A percentile compares a stretch with the other conserved stretches of the same genome.
These are phyloP conservation scores for Agonopterix heracliana DNA, from an alignment of 2,888 invertebrate genomes.

Conservation along the genomic window DNA sequence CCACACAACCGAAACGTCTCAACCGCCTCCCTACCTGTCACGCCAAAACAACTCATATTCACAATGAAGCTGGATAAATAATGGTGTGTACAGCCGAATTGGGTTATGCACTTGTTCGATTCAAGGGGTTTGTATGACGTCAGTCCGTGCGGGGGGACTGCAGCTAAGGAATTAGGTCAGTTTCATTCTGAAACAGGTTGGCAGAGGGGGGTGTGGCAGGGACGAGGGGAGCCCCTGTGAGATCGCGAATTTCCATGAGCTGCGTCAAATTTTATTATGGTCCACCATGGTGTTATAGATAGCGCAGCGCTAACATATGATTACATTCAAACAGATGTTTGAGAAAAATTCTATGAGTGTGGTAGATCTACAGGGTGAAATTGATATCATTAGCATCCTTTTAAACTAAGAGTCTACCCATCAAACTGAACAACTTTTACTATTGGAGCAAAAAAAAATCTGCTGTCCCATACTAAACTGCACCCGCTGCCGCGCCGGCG, in stretches of 20 bases:
- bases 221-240: constrained; percentile 30
- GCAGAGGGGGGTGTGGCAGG: constrained; percentile 31
- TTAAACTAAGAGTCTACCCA: too few species aligned
- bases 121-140: constrained; percentile 62
- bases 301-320: background rate
- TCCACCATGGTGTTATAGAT: constrained; percentile 8
- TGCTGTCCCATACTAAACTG: too few species aligned
- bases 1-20: constrained; percentile 24
- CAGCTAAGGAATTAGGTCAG: constrained; percentile 75
- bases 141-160: constrained; percentile 68
- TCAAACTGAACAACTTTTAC: too few species aligned
- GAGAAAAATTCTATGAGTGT: too few species aligned
- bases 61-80: background rate
- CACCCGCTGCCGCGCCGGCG: too few species aligned
- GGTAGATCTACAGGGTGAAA: too few species aligned
- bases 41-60: constrained; percentile 8
- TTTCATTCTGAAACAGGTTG: constrained; percentile 80
- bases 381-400: too few species aligned
- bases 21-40: constrained; percentile 21
- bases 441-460: too few species aligned
- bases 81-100: background rate
- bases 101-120: constrained; percentile 6
- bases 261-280: constrained; percentile 30
- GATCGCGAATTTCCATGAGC: constrained; percentile 39
- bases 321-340: too few species aligned